phyloP scores from a whole-genome alignment of 2,797 vertebrate genomes.

The Galaxias olidus region DNA sequence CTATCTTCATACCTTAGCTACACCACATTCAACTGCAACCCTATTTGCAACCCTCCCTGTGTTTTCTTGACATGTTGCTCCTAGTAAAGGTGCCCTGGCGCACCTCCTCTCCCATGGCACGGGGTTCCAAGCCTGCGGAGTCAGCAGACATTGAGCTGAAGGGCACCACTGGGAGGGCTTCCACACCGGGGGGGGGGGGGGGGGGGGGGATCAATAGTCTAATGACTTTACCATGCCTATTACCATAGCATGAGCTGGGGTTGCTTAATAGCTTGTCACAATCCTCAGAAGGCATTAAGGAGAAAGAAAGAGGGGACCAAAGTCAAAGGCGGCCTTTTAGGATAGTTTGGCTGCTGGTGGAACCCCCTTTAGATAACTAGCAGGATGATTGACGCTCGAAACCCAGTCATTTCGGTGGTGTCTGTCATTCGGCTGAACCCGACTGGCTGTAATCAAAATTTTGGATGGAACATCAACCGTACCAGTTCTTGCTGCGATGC shows the following conservation, averaged over 20 bases:
- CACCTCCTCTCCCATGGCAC: not conserved
- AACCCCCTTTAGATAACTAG: too few species aligned
- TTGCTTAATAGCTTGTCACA: not conserved
- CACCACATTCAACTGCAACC: not conserved
- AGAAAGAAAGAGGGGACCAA: not conserved
- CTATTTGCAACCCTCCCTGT: not conserved
- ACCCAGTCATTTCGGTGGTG: too few species aligned
- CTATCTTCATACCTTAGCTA: not conserved
- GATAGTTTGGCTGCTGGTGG: too few species aligned
- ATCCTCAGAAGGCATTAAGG: not conserved
- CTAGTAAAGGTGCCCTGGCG: slow-evolving; percentile 5
- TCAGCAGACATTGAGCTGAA: slow-evolving; percentile 25
- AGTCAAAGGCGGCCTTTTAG: too few species aligned
- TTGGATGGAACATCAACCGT: not conserved
- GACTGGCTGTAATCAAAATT: too few species aligned
- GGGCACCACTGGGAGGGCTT: slow-evolving; percentile 30
- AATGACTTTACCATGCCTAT: slow-evolving; percentile 27
- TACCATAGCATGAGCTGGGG: not conserved
- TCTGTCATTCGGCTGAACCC: too few species aligned
- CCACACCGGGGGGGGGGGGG: slow-evolving; percentile 2
- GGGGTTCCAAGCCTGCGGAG: slow-evolving; percentile 1
- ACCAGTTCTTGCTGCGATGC: not conserved
- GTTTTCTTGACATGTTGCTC: not conserved
- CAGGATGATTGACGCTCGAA: too few species aligned
- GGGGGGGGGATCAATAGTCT: slow-evolving; percentile 22